Evolutionary conservation across 1,140 invertebrate species (phyloP), one percentile per base, ranked within the genome.

Genomic region (Aplysia californica): DNA sequence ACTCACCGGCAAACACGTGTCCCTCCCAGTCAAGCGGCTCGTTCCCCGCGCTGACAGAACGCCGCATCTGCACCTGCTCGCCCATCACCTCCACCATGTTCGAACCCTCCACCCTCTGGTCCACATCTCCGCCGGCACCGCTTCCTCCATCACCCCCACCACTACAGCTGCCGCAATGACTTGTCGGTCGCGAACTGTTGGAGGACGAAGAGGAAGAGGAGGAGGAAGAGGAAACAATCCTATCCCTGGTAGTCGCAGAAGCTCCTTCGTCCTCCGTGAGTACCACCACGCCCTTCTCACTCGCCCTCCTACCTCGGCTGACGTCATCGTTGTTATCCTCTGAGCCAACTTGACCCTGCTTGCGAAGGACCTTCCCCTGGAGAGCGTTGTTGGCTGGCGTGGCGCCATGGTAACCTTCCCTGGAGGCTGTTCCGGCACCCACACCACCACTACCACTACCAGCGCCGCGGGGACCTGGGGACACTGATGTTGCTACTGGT

Each of bases 1-100:
- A 55, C 80, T 75, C 33, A 81, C 80, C 80, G 50, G 80, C 80
- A 79, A 79, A 81, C 26, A 77, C 66, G 66, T 78, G 78, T 29
- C 50, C 39, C 29, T 79, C 75, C 61, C 75, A 69, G 41, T 79
- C 77, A 20, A 35, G 15, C 3, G 68, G 72, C 18, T 79, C 69
- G 33, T 55, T 58, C 0, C 64, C 72, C 31, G 55, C 67, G 38
- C 75, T 77, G 18, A 80, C 26, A 21, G 72, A 69, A 4, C 76
- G 41, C 61, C 79, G 44, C 61, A 78, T 67, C 61, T 73, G 41
- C 23, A 74, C 64, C 1, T 33, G 33, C 38, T 78, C 77, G 29
- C 29, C 76, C 39, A 50, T 44, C 56, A 77, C 35, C 38, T 64
- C 76, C 69, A 66, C 59, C 0, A 68, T 50, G 2, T 10, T 72